Conservation (phyloP, 2,113 vertebrate species). For the Oreochromis aureus region DNA sequence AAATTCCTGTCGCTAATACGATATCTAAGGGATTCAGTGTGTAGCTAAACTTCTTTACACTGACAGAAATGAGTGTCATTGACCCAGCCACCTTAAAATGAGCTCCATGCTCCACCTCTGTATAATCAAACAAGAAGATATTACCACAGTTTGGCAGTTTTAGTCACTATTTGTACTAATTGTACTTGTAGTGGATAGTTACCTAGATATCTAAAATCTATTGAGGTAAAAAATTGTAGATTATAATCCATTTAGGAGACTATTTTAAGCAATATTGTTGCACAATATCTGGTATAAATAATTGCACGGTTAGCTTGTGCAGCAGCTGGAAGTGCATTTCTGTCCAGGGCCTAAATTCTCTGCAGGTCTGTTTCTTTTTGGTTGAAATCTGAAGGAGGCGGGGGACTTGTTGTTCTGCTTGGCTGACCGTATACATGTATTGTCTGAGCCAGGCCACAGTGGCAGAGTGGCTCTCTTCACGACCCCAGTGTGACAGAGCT, state of each 20-base stretch:
- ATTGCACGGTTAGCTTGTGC: neutral
- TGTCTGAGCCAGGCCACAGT: constrained; percentile 28
- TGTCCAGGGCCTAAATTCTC: neutral
- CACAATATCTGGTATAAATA: neutral
- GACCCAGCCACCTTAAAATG: neutral
- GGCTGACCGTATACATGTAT: constrained; percentile 49
- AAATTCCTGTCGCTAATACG: neutral
- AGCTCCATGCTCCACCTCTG: neutral
- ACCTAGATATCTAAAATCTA: neutral
- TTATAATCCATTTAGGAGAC: neutral
- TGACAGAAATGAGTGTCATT: neutral
- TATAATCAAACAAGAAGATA: neutral
- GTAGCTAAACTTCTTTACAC: neutral
- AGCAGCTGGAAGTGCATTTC: neutral
- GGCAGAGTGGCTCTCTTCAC: constrained; percentile 37
- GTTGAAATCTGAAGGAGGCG: constrained; percentile 12
- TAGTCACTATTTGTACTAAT: neutral
- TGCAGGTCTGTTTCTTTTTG: neutral
- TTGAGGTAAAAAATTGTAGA: neutral
- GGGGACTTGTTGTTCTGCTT: constrained; percentile 52
- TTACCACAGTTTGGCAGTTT: neutral
- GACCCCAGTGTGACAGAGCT: constrained; percentile 56
- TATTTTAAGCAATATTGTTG: neutral
- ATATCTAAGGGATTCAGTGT: neutral
- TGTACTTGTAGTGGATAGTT: neutral